A percentile compares a stretch with the other conserved stretches of the same genome.
Conservation (phyloP, 53 echinoderm and acorn worm genomes). For the Patiria pectinifera region DNA sequence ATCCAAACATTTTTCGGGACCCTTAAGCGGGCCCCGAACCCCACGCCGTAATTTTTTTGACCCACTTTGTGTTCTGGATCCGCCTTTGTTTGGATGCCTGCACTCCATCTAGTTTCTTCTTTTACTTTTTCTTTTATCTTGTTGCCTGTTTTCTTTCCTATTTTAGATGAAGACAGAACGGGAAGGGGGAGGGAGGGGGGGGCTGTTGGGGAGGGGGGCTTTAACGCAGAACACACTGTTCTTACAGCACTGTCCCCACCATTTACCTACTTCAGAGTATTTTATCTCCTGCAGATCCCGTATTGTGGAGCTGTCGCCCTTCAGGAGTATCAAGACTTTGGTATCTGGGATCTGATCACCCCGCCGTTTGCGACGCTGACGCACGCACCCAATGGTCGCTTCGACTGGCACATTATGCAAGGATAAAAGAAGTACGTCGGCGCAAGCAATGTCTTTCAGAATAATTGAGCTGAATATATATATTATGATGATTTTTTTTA, state of each 20-base stretch:
- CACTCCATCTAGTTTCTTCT: too few species aligned
- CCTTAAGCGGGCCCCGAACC: too few species aligned
- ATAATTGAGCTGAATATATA: not conserved
- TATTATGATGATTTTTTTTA: not conserved
- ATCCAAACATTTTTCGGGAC: too few species aligned
- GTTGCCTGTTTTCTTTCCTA: too few species aligned
- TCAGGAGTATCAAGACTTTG: conserved; percentile 85
- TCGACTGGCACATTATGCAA: conserved; percentile 98
- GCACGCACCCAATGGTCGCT: conserved; percentile 95
- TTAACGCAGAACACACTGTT: too few species aligned
- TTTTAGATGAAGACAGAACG: too few species aligned
- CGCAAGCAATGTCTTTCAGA: not conserved
- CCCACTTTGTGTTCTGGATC: too few species aligned
- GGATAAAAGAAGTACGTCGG: conserved; percentile 14
- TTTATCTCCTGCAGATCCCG: conserved; percentile 68
- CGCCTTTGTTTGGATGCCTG: too few species aligned
- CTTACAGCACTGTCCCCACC: not conserved
- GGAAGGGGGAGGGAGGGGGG: too few species aligned
- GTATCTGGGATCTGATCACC: conserved; percentile 90
- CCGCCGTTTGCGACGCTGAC: conserved; percentile 94
- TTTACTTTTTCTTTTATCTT: too few species aligned
- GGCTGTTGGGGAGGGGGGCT: too few species aligned
- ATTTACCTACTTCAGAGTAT: not conserved
- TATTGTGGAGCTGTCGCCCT: conserved; percentile 88
- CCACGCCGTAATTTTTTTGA: too few species aligned